Conservation (phyloP, 1,140 invertebrate genomes). For the Scaptomyza hsui region DNA sequence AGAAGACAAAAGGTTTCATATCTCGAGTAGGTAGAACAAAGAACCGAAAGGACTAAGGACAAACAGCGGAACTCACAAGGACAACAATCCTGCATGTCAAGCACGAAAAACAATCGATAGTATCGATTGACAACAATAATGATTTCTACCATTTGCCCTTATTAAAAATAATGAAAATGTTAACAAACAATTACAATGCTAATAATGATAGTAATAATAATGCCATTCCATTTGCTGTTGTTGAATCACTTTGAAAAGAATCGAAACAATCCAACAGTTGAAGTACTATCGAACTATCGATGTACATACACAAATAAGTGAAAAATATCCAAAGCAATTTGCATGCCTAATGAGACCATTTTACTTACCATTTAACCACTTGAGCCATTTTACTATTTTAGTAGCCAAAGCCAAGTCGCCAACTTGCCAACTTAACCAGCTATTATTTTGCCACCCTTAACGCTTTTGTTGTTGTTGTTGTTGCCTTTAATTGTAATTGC, state of each 20-base stretch:
- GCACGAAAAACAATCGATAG: slow-evolving; percentile 49
- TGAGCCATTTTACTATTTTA: slow-evolving; percentile 57
- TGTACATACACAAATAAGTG: slow-evolving; percentile 32
- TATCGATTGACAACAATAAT: slow-evolving; percentile 69
- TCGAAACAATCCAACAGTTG: no score
- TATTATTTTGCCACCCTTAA: slow-evolving; percentile 33
- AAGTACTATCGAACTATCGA: neutral
- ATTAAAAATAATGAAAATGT: slow-evolving; percentile 39
- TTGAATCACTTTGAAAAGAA: no score
- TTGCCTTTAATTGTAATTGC: slow-evolving; percentile 49
- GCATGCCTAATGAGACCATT: slow-evolving; percentile 68
- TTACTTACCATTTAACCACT: slow-evolving; percentile 53
- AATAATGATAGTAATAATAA: no score
- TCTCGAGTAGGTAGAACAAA: neutral
- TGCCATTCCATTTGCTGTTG: no score
- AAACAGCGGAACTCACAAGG: neutral
- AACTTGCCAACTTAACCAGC: slow-evolving; percentile 43
- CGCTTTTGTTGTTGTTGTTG: neutral
- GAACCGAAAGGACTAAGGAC: neutral
- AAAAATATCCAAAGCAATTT: slow-evolving; percentile 75
- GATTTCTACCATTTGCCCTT: slow-evolving; percentile 42
- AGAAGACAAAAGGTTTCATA: neutral
- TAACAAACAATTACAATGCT: neutral
- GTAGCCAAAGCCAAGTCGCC: no score
- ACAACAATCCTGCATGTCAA: slow-evolving; percentile 37